Evolutionary conservation across 2,888 invertebrate genomes (phyloP), one percentile per base, ranked within the genome.

Genomic region (Punctoribates punctum): DNA sequence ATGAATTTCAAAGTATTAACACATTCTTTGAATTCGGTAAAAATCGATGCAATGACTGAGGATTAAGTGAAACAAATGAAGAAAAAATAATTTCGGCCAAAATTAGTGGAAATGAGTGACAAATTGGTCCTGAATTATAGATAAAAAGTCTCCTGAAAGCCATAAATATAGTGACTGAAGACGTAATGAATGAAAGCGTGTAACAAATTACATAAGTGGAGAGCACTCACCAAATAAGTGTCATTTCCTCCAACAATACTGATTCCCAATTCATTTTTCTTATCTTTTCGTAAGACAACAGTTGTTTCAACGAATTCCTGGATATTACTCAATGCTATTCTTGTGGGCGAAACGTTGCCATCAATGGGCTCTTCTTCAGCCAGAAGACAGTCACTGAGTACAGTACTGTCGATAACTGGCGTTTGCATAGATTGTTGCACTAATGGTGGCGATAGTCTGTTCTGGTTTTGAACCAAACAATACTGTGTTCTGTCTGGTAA

Each of bases 241-340:
- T 82, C 81, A 38, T 77, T 79, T 4, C 82, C 82, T 17, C 82
- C 82, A 34, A 81, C 79, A 25, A 82, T 79, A 42, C 80, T 80
- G 25, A 82, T 79, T 15, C 82, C 82, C 13, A 82, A 73, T 73
- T 81, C 81, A 76, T 81, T 81, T 73, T 80, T 81, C 70, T 80
- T 79, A 60, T 82, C 81, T 67, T 81, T 82, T 73, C 79, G 79
- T 62, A 82, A 75, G 2, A 82, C 81, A n/a, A 82, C 80, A 8
- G 80, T 80, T 11, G 81, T 81, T 75, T 82, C 81, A n/a, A 81
- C 80, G 54, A 82, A 82, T 42, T 82, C 81, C 74, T 81, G 81
- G 54, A 82, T 79, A 60, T 78, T 80, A 73, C 80, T 81, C 76
- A 81, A 73, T 15, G 81, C 81, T 77, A 79, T 80, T 80, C 38